Conservation (phyloP, 2,888 invertebrate species). For the Chaetogeoica ovagalla region DNA sequence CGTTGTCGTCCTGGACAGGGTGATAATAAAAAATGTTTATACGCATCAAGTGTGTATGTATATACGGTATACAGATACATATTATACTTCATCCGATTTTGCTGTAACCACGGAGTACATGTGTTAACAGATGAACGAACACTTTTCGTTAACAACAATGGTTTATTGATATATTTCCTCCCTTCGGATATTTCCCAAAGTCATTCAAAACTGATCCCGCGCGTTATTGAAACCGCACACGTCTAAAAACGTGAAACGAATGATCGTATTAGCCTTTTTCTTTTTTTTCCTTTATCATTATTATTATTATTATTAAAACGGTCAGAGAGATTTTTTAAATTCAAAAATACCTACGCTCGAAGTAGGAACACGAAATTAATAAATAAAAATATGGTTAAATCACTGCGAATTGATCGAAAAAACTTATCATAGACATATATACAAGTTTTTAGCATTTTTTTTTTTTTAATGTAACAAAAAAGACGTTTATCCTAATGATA, state of each 20-base stretch:
- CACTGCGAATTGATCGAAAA: too few relatives aligned
- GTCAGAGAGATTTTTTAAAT: background rate
- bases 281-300: background rate
- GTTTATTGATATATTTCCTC: constrained; percentile 31
- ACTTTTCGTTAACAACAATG: constrained; percentile 33
- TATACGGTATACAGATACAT: background rate
- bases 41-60: background rate
- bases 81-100: background rate
- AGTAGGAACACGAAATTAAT: background rate
- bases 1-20: constrained; percentile 27
- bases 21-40: constrained; percentile 22
- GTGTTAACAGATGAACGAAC: constrained; percentile 42
- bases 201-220: constrained; percentile 12
- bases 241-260: constrained; percentile 27
- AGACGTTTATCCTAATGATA: too few relatives aligned
- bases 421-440: too few relatives aligned
- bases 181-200: constrained; percentile 4
- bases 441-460: too few relatives aligned
- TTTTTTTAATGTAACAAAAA: too few relatives aligned
- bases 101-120: background rate
- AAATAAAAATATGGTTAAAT: too few relatives aligned
- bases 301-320: background rate
- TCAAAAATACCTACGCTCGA: background rate
- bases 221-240: constrained; percentile 24
- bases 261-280: constrained; percentile 5